A percentile compares a stretch with the other conserved stretches of the same genome.
phyloP scores from a whole-genome alignment of 2,888 invertebrate species.

The Macrosoma leucophasiata region DNA sequence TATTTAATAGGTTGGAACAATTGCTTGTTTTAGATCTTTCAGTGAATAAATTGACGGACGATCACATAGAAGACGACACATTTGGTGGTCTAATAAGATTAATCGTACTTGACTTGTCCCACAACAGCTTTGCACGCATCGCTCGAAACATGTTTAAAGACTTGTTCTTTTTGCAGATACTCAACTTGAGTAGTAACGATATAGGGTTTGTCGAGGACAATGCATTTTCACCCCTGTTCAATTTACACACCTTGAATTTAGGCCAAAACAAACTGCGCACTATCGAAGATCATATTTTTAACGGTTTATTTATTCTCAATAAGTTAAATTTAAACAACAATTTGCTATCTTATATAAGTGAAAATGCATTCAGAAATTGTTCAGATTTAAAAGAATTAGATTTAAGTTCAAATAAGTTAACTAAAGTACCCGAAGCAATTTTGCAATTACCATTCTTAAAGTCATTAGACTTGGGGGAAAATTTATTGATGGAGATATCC shows the following conservation, averaged over 20 bases:
- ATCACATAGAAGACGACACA: constrained; percentile 89
- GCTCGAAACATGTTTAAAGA: constrained; percentile 90
- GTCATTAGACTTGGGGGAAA: constrained; percentile 93
- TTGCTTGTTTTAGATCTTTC: constrained; percentile 90
- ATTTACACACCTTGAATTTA: constrained; percentile 91
- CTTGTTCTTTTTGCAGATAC: constrained; percentile 89
- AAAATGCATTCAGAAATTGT: constrained; percentile 90
- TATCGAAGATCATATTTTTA: constrained; percentile 86
- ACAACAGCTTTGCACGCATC: constrained; percentile 86
- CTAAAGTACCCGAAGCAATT: constrained; percentile 88
- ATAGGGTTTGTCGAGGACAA: constrained; percentile 89
- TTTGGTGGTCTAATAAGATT: constrained; percentile 90
- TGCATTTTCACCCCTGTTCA: constrained; percentile 90
- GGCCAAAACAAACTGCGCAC: constrained; percentile 89
- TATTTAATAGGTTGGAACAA: constrained; percentile 90
- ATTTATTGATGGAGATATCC: constrained; percentile 87
- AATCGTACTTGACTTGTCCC: constrained; percentile 89
- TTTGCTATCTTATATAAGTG: constrained; percentile 83
- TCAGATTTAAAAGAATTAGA: constrained; percentile 92
- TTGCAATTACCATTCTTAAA: constrained; percentile 88
- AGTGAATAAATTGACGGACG: constrained; percentile 89
- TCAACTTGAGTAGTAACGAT: constrained; percentile 89
- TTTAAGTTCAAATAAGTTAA: constrained; percentile 89
- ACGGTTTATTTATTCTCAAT: constrained; percentile 88
- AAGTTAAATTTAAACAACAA: constrained; percentile 91